A percentile compares a stretch with the other conserved stretches of the same genome.
Conservation (phyloP, 2,888 invertebrate species). For the Eupithecia inturbata region DNA sequence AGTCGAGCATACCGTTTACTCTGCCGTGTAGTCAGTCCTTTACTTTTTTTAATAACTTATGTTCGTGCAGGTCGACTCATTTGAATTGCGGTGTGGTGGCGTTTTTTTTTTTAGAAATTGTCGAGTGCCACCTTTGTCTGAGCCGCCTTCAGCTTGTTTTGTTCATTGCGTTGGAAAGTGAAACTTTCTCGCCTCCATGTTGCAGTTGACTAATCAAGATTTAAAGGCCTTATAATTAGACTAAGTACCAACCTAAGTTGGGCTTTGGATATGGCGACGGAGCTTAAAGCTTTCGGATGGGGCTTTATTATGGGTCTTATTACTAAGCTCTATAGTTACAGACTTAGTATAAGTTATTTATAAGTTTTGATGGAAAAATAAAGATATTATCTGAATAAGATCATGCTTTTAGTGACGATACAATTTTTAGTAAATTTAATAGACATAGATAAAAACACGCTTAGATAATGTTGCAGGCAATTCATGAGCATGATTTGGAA, state of each 20-base stretch:
- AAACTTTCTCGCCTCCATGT: slow-evolving; percentile 20
- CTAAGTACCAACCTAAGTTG: slow-evolving; percentile 5
- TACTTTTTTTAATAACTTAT: slow-evolving; percentile 84
- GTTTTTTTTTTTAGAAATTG: slow-evolving; percentile 75
- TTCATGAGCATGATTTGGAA: too few relatives aligned
- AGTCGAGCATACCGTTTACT: slow-evolving; percentile 12
- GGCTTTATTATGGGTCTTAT: not conserved
- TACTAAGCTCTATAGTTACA: not conserved
- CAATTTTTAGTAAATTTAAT: not conserved
- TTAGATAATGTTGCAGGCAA: too few relatives aligned
- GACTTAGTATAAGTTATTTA: not conserved
- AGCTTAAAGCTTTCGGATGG: not conserved
- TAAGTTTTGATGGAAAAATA: not conserved
- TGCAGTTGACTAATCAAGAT: slow-evolving; percentile 22
- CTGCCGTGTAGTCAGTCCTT: slow-evolving; percentile 37
- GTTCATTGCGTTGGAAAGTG: slow-evolving; percentile 31
- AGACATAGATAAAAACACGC: too few relatives aligned
- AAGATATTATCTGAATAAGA: not conserved
- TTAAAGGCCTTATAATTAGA: slow-evolving; percentile 21
- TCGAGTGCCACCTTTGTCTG: slow-evolving; percentile 70
- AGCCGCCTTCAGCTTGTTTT: slow-evolving; percentile 62
- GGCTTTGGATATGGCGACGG: not conserved
- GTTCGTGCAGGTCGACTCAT: slow-evolving; percentile 66
- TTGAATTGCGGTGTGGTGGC: slow-evolving; percentile 57
- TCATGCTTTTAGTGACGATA: not conserved